Evolutionary conservation across 2,797 vertebrate species (phyloP).

Genomic region (Mastacembelus armatus): DNA sequence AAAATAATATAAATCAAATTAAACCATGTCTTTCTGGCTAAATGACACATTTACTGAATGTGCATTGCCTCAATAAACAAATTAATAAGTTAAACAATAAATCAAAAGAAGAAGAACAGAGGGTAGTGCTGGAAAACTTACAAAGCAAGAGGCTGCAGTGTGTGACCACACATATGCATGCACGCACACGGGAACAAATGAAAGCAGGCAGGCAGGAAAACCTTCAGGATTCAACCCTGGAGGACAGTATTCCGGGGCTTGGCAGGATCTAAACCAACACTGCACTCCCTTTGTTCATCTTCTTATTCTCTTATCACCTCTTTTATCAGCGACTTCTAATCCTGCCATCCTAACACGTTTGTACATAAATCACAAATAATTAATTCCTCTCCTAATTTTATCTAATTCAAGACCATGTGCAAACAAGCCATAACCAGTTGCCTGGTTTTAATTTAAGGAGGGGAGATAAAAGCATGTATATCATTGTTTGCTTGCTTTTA

Average conservation of each 20-base stretch:
- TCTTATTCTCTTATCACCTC: conserved; percentile 23
- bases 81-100: too few species aligned
- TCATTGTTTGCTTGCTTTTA: not conserved
- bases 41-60: too few species aligned
- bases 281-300: conserved; percentile 13
- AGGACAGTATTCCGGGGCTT: conserved; percentile 16
- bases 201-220: conserved; percentile 24
- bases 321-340: conserved; percentile 37
- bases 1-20: too few species aligned
- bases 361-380: conserved; percentile 49
- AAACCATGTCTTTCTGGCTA: too few species aligned
- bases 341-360: conserved; percentile 31
- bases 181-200: not conserved
- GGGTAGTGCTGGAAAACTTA: conserved; percentile 11
- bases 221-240: conserved; percentile 32
- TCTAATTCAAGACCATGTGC: conserved; percentile 48
- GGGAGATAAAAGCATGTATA: conserved; percentile 17
- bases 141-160: not conserved
- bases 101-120: too few species aligned
- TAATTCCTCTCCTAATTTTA: too few species aligned
- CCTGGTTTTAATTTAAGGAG: conserved; percentile 31
- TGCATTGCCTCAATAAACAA: too few species aligned
- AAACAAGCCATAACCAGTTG: conserved; percentile 36
- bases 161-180: not conserved
- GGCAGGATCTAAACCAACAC: conserved; percentile 21